Percentiles rank a stretch among this genome's conserved stretches.
Conservation (phyloP, 1,140 invertebrate genomes). For the Leptinotarsa undecemlineata region DNA sequence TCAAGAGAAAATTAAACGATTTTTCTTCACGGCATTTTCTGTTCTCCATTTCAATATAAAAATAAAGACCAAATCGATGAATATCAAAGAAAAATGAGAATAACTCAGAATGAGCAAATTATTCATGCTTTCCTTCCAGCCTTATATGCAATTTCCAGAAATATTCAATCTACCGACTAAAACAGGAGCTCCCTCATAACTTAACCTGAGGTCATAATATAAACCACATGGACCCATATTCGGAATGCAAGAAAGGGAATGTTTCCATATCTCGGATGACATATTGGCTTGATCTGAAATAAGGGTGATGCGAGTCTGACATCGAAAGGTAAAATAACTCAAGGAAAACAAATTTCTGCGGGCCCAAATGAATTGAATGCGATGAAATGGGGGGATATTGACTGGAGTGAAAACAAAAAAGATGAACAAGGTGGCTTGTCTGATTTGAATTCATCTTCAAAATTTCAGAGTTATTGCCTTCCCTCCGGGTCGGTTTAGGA, state of each 20-base stretch:
- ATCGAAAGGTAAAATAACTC: slow-evolving; percentile 8
- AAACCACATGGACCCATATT: slow-evolving; percentile 11
- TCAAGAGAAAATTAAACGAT: too few species aligned
- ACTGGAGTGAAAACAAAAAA: neutral
- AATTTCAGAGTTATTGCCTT: neutral
- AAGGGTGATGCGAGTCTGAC: slow-evolving; percentile 15
- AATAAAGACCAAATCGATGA: too few species aligned
- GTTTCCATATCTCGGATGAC: slow-evolving; percentile 17
- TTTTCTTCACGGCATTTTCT: too few species aligned
- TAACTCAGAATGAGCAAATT: too few species aligned
- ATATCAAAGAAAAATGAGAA: too few species aligned
- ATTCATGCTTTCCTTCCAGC: too few species aligned
- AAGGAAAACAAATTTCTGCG: slow-evolving; percentile 19
- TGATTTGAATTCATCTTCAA: neutral
- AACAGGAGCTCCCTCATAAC: slow-evolving; percentile 8
- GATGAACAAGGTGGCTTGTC: neutral
- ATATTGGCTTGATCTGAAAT: slow-evolving; percentile 15
- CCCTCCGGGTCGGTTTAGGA: neutral
- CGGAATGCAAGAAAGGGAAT: slow-evolving; percentile 20
- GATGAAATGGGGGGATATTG: slow-evolving; percentile 18
- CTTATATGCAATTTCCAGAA: too few species aligned
- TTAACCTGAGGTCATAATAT: slow-evolving; percentile 20
- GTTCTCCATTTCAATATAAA: too few species aligned
- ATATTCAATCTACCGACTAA: neutral
- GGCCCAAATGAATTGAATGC: slow-evolving; percentile 22